Conservation (phyloP, 2,797 vertebrate species). For the Vultur gryphus region DNA sequence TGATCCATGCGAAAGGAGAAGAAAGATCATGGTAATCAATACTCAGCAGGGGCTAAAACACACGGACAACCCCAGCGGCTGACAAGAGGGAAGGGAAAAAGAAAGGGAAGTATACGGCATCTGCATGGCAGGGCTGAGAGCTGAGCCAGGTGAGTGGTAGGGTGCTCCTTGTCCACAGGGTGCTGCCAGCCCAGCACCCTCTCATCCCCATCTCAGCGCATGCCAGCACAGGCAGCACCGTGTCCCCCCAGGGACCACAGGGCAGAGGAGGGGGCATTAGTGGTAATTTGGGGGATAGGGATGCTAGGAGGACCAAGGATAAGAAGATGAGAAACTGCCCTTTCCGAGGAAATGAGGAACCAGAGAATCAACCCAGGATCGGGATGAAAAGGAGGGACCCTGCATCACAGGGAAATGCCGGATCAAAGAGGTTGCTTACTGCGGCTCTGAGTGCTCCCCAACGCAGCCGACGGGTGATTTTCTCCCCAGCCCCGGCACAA, state of each 20-base stretch:
- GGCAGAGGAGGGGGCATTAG: background rate
- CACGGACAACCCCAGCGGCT: fast-evolving
- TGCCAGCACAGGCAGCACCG: fast-evolving
- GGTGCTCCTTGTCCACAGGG: fast-evolving
- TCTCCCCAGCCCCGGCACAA: fast-evolving
- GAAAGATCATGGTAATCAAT: background rate
- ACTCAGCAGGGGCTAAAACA: background rate
- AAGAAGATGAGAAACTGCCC: background rate
- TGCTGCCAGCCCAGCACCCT: background rate
- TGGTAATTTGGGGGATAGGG: background rate
- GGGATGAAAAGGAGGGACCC: background rate
- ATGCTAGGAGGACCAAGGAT: background rate
- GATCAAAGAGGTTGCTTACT: background rate
- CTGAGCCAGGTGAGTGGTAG: fast-evolving
- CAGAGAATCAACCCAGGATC: background rate
- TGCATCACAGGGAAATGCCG: background rate
- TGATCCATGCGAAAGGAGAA: background rate
- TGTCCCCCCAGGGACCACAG: fast-evolving
- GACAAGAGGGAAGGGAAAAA: background rate
- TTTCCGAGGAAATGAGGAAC: background rate
- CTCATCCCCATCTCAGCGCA: background rate
- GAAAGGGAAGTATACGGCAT: background rate
- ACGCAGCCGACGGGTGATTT: fast-evolving
- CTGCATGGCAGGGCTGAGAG: background rate
- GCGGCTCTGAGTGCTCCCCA: fast-evolving